Base-by-base conservation (phyloP, 2,113 vertebrate genomes). In the Amazona vittata region DNA sequence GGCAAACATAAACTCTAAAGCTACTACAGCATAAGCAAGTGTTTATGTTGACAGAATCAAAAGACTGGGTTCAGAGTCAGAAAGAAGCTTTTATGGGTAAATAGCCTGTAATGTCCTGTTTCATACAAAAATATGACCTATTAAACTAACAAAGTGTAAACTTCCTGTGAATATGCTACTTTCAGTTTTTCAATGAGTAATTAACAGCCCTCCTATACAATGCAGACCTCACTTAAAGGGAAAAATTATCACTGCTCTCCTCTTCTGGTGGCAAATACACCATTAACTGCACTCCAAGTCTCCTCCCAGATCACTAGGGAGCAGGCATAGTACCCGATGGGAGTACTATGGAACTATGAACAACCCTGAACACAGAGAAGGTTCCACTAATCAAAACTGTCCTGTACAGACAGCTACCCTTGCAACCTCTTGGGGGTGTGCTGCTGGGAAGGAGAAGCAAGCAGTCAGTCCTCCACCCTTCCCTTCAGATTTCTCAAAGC, bases 311-410 rank as follows among this genome's bases (percentile, higher is more conserved):
- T 11, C 28, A 43, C 20, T 5, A 33, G 13, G 7, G 39, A 79
- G 43, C 18, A 63, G 41, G 37, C 17, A 10, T 6, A 44, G 20
- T 1, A 41, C 53, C 26, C 73, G 15, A 2, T 3, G 63, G 12
- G 10, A 47, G 52, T 8, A 49, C 39, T 6, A 18, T 1, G 14
- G 37, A 86, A 12, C 63, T 28, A 29, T 0, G 1, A 71, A 31
- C 28, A 59, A 20, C 33, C 77, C 0, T n/a, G 16, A 49, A 16
- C 11, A 33, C 0, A 0, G 12, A 13, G 39, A 80, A 62, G 6
- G 1, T 65, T 35, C 14, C 49, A 76, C 17, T 4, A 3, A 7
- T 47, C 7, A 26, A 9, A 78, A 90, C 37, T 37, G 46, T n/a
- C 31, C 41, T 35, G 21, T 55, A 82, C 0, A 55, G 29, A 53